These are phyloP conservation scores for Andrena cerasifolii DNA, from an alignment of 1,140 invertebrate genomes.

Conservation along the genomic window DNA sequence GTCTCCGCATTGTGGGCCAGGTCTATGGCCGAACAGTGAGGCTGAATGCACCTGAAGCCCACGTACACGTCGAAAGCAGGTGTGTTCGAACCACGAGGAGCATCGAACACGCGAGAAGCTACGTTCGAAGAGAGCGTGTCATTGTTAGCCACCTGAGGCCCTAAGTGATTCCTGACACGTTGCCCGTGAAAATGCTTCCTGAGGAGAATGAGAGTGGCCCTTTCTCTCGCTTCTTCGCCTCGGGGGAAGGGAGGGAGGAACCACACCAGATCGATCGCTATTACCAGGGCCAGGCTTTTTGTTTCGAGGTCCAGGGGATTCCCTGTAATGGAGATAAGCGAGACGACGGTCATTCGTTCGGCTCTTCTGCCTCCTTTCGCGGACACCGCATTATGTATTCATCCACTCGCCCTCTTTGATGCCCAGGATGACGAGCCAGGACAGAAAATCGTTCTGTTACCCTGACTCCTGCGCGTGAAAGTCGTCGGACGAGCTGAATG, in stretches of 20 bases:
- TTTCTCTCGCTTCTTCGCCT: background rate
- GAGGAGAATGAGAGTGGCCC: slow-evolving; percentile 35
- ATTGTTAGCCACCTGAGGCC: slow-evolving; percentile 65
- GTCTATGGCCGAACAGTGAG: slow-evolving; percentile 54
- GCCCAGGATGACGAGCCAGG: background rate
- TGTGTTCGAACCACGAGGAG: background rate
- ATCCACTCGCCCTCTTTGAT: background rate
- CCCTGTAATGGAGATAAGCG: slow-evolving; percentile 31
- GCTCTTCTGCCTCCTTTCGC: slow-evolving; percentile 25
- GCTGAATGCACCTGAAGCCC: slow-evolving; percentile 45
- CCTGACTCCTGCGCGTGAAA: background rate
- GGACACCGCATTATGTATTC: slow-evolving; percentile 17
- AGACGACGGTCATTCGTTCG: slow-evolving; percentile 46
- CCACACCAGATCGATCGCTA: slow-evolving; percentile 57
- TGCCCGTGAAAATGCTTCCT: slow-evolving; percentile 65
- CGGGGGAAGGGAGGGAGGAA: slow-evolving; percentile 8
- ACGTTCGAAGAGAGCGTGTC: slow-evolving; percentile 57
- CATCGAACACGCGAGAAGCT: slow-evolving; percentile 26
- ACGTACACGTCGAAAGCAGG: background rate
- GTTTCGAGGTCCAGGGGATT: slow-evolving; percentile 36
- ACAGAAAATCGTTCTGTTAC: background rate
- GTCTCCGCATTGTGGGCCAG: slow-evolving; percentile 64
- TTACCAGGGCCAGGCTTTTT: slow-evolving; percentile 56
- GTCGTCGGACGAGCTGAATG: too few species aligned
- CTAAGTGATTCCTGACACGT: slow-evolving; percentile 74